Evolutionary conservation across 2,113 vertebrate genomes (phyloP).

Genomic region (Eira barbara): DNA sequence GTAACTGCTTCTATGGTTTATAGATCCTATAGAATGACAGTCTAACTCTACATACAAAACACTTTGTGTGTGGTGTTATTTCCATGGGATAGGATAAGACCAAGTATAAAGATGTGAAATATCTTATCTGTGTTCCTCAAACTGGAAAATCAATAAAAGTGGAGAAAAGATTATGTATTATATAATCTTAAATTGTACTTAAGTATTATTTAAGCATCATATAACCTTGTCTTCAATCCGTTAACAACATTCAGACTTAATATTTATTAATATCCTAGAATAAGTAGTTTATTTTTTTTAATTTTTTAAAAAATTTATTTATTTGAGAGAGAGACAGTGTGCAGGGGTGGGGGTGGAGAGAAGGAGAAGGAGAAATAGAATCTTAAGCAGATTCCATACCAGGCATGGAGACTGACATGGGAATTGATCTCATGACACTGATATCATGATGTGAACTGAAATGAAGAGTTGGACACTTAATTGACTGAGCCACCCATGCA

Average conservation of each 20-base stretch:
- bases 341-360: rapidly evolving
- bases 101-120: background rate
- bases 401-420: background rate
- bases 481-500: background rate
- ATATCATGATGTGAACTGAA: background rate
- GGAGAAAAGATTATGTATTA: background rate
- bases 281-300: background rate
- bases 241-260: background rate
- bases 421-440: background rate
- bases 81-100: background rate
- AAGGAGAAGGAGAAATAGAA: background rate
- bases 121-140: background rate
- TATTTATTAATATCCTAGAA: background rate
- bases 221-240: background rate
- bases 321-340: background rate
- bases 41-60: background rate
- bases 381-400: background rate
- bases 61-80: background rate
- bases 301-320: background rate
- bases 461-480: background rate
- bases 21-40: background rate
- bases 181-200: background rate
- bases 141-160: background rate
- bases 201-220: background rate
- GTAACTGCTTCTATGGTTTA: background rate